These are phyloP conservation scores for Rynchops niger DNA, from an alignment of 2,113 vertebrate genomes.

Conservation along the genomic window DNA sequence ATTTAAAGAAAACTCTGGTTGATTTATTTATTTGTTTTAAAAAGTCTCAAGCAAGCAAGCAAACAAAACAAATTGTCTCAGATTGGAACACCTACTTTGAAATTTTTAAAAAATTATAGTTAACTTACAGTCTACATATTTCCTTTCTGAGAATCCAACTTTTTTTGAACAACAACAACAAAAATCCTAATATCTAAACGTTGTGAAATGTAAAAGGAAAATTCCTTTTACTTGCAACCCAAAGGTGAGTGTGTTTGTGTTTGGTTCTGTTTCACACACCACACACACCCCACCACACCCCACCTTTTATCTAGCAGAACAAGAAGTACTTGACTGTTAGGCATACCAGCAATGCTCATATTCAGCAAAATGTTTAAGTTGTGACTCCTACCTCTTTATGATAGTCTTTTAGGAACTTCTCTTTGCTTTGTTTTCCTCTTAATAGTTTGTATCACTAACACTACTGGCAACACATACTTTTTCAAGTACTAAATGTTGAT, in stretches of 20 bases:
- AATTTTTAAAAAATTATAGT: not conserved
- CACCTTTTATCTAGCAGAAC: not conserved
- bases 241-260: not conserved
- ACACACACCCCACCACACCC: rapidly evolving
- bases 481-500: not conserved
- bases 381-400: not conserved
- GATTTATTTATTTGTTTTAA: not conserved
- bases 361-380: not conserved
- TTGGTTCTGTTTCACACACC: not conserved
- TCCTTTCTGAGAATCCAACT: not conserved
- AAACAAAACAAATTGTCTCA: not conserved
- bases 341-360: not conserved
- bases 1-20: not conserved
- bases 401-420: not conserved
- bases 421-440: not conserved
- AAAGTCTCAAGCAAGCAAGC: not conserved
- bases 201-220: not conserved
- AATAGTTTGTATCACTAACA: not conserved
- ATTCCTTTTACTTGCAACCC: not conserved
- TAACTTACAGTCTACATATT: not conserved
- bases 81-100: not conserved
- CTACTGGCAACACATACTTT: not conserved
- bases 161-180: not conserved
- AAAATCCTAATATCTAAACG: not conserved
- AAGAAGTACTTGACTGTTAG: not conserved